Percentiles rank a stretch among this genome's conserved stretches.
Conservation (phyloP, 2,888 invertebrate genomes). For the Tupiocoris notatus region DNA sequence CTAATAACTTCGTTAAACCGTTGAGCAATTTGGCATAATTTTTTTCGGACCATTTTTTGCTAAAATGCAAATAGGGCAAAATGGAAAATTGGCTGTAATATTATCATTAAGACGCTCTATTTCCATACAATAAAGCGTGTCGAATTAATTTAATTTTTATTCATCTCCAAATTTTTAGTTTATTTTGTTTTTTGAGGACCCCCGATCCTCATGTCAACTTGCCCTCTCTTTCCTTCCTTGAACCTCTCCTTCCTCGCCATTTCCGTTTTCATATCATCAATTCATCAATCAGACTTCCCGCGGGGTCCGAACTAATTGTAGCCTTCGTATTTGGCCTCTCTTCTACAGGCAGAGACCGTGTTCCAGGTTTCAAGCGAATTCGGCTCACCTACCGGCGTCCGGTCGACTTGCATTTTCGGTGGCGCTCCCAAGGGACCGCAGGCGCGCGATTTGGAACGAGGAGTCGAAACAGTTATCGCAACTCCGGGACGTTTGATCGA, state of each 20-base stretch:
- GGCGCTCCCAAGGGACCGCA: conserved; percentile 98
- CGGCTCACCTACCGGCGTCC: conserved; percentile 80
- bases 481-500: conserved; percentile 95
- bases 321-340: conserved; percentile 14
- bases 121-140: too few species aligned
- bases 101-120: too few species aligned
- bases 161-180: too few species aligned
- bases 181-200: conserved; percentile 14
- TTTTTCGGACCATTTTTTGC: too few species aligned
- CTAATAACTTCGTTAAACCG: too few species aligned
- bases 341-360: conserved; percentile 33
- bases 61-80: too few species aligned
- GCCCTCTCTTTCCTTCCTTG: background rate
- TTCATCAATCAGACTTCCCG: conserved; percentile 1
- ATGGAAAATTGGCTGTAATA: too few species aligned
- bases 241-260: background rate
- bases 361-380: conserved; percentile 81
- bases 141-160: too few species aligned
- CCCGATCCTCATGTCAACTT: background rate
- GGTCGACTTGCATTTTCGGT: conserved; percentile 94
- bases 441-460: conserved; percentile 75
- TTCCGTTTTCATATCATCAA: background rate
- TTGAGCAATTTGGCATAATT: too few species aligned
- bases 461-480: conserved; percentile 93
- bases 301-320: conserved; percentile 10